These are phyloP conservation scores for Nymphalis c-album DNA, from an alignment of 2,888 invertebrate genomes.

Conservation along the genomic window DNA sequence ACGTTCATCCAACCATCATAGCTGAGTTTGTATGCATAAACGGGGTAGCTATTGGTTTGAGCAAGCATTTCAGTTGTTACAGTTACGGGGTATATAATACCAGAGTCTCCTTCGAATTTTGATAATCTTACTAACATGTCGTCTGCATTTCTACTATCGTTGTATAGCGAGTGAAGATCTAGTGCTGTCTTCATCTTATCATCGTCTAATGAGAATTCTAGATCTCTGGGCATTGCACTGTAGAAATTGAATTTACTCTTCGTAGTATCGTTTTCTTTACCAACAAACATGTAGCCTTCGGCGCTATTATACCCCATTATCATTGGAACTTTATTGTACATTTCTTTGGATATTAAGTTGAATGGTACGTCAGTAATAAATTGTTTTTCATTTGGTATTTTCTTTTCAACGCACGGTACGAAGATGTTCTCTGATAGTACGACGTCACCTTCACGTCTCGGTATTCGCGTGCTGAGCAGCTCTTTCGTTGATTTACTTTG, in stretches of 20 bases:
- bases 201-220: constrained; percentile 51
- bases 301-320: constrained; percentile 68
- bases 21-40: constrained; percentile 62
- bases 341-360: constrained; percentile 54
- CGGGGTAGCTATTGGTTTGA: constrained; percentile 48
- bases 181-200: constrained; percentile 51
- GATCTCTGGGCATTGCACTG: constrained; percentile 62
- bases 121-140: constrained; percentile 59
- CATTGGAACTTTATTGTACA: constrained; percentile 61
- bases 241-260: constrained; percentile 56
- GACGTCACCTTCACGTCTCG: constrained; percentile 61
- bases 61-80: constrained; percentile 56
- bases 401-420: constrained; percentile 67
- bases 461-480: constrained; percentile 58
- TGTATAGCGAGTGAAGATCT: constrained; percentile 64
- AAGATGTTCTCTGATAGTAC: constrained; percentile 69
- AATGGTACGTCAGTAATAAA: constrained; percentile 64
- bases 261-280: constrained; percentile 69
- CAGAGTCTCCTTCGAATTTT: constrained; percentile 63
- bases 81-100: constrained; percentile 61
- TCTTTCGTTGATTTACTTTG: constrained; percentile 49
- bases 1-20: constrained; percentile 69
- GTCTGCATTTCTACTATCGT: constrained; percentile 63
- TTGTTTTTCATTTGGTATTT: constrained; percentile 47
- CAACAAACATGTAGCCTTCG: constrained; percentile 69